A percentile compares a stretch with the other conserved stretches of the same genome.
Evolutionary conservation across 37 sponge, comb jelly and placozoan genomes (phyloP).

Genomic region (Ianthella basta): DNA sequence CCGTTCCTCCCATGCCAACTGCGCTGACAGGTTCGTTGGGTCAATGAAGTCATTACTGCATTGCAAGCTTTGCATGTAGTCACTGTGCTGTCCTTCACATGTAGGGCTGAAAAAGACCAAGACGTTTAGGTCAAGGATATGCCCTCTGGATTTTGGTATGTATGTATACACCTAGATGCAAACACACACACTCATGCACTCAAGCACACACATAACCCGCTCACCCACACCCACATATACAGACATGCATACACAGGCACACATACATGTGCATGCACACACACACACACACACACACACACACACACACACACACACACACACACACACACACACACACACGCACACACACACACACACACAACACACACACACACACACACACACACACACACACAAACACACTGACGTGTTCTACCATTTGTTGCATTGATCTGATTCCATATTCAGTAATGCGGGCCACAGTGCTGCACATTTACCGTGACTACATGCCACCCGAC

Average conservation of each 20-base stretch:
- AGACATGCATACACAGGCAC: not conserved
- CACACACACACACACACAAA: constrained; percentile 7
- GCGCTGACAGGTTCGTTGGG: too few species aligned
- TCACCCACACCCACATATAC: not conserved
- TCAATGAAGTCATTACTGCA: too few species aligned
- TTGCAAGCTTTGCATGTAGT: not conserved
- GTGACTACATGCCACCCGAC: too few species aligned
- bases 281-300: constrained; percentile 17
- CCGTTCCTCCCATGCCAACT: not conserved
- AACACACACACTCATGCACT: not conserved
- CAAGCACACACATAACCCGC: not conserved
- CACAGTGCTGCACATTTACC: too few species aligned
- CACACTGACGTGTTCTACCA: too few species aligned
- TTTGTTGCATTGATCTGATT: too few species aligned
- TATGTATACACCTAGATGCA: not conserved
- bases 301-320: constrained; percentile 16
- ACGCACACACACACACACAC: not conserved
- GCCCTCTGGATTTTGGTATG: constrained; percentile 1
- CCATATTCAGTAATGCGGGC: too few species aligned
- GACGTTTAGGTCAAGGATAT: not conserved
- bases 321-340: not conserved
- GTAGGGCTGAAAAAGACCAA: not conserved
- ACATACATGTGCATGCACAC: constrained; percentile 16
- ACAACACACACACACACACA: constrained; percentile 13
- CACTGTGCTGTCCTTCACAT: not conserved